Base-by-base conservation (phyloP, 1,140 invertebrate genomes). In the Drosophila suzukii region DNA sequence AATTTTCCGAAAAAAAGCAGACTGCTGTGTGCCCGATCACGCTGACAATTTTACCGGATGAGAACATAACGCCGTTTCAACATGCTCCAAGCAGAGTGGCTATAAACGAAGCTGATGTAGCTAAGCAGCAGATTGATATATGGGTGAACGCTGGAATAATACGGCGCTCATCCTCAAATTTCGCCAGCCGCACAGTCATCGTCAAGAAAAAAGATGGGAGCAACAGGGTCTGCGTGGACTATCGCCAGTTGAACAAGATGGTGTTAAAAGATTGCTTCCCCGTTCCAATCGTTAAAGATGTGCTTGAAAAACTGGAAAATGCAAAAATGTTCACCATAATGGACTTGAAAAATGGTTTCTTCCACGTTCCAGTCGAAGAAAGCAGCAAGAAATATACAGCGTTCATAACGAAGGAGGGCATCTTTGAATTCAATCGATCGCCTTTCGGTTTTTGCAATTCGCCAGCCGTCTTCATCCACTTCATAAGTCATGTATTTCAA, bases 181-280 rank as follows among this genome's bases (percentile, higher is more conserved):
- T 24, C 17, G 15, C 44, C 17, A 46, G 44, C 17, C 6, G n/a
- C 38, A 46, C 11, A 20, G 44, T 46, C 4, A 13, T 24, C 5
- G 44, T 46, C 5, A 46, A 46, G 20, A 46, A 47, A 46, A 46
- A 46, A 47, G 38, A 39, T 39, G 38, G 38, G 5, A 39, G 38
- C 38, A n/a, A 39, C 44, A 47, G 20, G 8, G 15, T 24, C 44
- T 24, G 44, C 20, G 20, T 47, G 2, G 20, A 24, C 44, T 47
- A 24, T 24, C 17, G 44, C 17, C 11, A 47, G 15, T 24, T 47
- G 1, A 47, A 47, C 20, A 47, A 15, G 15, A n/a, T n/a, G n/a
- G n/a, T n/a, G n/a, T n/a, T n/a, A n/a, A n/a, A n/a, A n/a, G n/a
- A n/a, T n/a, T n/a, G n/a, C n/a, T n/a, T n/a, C n/a, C n/a, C n/a